Percentiles rank a stretch among this genome's conserved stretches.
Evolutionary conservation across 2,113 vertebrate genomes (phyloP).

Genomic region (Serinus canaria): DNA sequence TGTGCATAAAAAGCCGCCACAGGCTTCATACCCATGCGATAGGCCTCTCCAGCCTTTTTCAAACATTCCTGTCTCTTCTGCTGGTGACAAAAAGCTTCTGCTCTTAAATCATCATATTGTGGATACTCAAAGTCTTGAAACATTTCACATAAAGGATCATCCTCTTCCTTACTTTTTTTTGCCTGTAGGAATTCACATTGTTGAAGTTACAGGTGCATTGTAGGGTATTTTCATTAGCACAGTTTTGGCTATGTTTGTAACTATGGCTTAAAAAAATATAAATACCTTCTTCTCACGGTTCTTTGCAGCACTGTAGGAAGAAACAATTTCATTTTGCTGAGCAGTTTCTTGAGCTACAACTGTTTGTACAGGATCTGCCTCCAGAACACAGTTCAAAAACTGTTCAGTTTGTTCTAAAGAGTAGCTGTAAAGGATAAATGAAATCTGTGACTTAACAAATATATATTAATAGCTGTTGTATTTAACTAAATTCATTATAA

Average conservation of each 20-base stretch:
- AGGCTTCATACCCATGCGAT: slow-evolving; percentile 84
- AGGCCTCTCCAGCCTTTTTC: slow-evolving; percentile 88
- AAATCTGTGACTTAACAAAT: neutral
- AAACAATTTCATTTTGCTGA: slow-evolving; percentile 68
- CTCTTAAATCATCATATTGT: slow-evolving; percentile 88
- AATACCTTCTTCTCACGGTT: slow-evolving; percentile 79
- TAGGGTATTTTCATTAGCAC: neutral
- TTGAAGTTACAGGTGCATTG: neutral
- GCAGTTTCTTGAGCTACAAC: slow-evolving; percentile 83
- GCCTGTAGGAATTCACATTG: slow-evolving; percentile 45
- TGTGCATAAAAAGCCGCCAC: slow-evolving; percentile 94
- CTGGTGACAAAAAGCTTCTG: slow-evolving; percentile 88
- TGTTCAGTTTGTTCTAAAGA: slow-evolving; percentile 87
- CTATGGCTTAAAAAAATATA: neutral
- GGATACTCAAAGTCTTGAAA: slow-evolving; percentile 91
- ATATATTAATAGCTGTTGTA: neutral
- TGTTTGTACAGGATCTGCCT: slow-evolving; percentile 87
- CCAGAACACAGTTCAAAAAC: slow-evolving; percentile 87
- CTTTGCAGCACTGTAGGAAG: slow-evolving; percentile 55
- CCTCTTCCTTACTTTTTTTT: slow-evolving; percentile 72
- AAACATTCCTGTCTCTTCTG: slow-evolving; percentile 85
- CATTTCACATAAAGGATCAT: slow-evolving; percentile 56
- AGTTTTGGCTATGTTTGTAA: neutral
- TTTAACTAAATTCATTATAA: neutral
- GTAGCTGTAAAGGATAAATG: slow-evolving; percentile 77